Conservation (phyloP, 1,140 invertebrate species). For the Matsumurasca onukii region DNA sequence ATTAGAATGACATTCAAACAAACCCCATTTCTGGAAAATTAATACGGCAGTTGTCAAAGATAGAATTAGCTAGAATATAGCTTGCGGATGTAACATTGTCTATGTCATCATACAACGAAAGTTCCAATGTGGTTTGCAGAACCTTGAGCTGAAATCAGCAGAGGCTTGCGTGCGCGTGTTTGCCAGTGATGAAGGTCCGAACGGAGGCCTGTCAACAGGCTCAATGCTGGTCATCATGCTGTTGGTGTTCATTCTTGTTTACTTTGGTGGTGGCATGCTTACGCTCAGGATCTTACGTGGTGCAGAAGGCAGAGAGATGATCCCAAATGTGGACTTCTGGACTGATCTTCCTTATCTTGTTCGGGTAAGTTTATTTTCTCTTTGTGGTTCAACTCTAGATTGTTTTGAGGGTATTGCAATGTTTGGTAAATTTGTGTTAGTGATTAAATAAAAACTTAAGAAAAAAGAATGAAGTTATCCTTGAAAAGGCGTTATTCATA, state of each 20-base stretch:
- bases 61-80: too few relatives aligned
- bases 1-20: too few relatives aligned
- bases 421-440: not conserved
- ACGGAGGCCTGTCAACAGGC: slow-evolving; percentile 12
- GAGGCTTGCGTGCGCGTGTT: not conserved
- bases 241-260: slow-evolving; percentile 31
- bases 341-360: slow-evolving; percentile 43
- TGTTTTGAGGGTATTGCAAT: not conserved
- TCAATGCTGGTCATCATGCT: slow-evolving; percentile 28
- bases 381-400: not conserved
- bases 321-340: slow-evolving; percentile 49
- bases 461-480: too few relatives aligned
- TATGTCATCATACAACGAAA: too few relatives aligned
- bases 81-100: too few relatives aligned
- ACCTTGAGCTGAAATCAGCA: not conserved
- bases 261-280: slow-evolving; percentile 43
- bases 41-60: too few relatives aligned
- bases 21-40: too few relatives aligned
- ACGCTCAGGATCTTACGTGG: slow-evolving; percentile 42
- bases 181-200: not conserved
- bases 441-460: not conserved
- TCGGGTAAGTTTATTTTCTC: slow-evolving; percentile 38
- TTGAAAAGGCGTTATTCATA: not conserved
- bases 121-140: too few relatives aligned
- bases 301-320: slow-evolving; percentile 46